Conservation (phyloP, 2,888 invertebrate species). For the Arge pagana region DNA sequence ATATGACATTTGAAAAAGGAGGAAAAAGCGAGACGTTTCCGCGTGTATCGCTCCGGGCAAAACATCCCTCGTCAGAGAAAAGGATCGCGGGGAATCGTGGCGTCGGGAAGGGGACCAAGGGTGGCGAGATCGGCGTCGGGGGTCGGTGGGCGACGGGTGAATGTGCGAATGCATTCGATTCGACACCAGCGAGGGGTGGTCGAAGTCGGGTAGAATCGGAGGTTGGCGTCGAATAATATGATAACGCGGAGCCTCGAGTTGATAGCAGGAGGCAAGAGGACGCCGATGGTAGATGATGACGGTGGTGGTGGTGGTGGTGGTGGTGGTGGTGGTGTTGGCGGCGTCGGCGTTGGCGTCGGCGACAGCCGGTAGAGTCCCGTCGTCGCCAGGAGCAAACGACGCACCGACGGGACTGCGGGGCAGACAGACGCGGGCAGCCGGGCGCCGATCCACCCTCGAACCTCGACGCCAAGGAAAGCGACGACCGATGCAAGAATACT, state of each 20-base stretch:
- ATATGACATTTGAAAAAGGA: too few relatives aligned
- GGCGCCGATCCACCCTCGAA: too few relatives aligned
- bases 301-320: neutral
- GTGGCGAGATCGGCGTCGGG: neutral
- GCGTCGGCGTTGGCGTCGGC: slow-evolving; percentile 32
- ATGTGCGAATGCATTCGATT: slow-evolving; percentile 2
- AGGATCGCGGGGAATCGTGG: too few relatives aligned
- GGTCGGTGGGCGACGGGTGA: neutral
- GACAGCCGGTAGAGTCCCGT: slow-evolving; percentile 43
- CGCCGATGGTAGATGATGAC: neutral
- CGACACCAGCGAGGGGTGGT: neutral
- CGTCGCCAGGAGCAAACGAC: slow-evolving; percentile 40
- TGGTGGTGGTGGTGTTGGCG: slow-evolving; percentile 17
- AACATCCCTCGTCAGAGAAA: too few relatives aligned
- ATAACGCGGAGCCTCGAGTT: slow-evolving; percentile 15
- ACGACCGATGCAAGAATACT: slow-evolving; percentile 25
- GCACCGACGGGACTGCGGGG: slow-evolving; percentile 37
- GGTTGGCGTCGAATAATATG: slow-evolving; percentile 23
- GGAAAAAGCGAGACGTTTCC: too few relatives aligned
- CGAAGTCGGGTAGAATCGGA: slow-evolving; percentile 3
- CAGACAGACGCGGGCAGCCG: slow-evolving; percentile 31
- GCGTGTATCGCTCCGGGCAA: too few relatives aligned
- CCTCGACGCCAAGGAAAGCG: too few relatives aligned
- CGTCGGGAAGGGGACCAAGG: neutral
- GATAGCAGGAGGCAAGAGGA: slow-evolving; percentile 1